These are phyloP conservation scores for Anastrepha ludens DNA, from an alignment of 1,140 invertebrate species.

Conservation along the genomic window DNA sequence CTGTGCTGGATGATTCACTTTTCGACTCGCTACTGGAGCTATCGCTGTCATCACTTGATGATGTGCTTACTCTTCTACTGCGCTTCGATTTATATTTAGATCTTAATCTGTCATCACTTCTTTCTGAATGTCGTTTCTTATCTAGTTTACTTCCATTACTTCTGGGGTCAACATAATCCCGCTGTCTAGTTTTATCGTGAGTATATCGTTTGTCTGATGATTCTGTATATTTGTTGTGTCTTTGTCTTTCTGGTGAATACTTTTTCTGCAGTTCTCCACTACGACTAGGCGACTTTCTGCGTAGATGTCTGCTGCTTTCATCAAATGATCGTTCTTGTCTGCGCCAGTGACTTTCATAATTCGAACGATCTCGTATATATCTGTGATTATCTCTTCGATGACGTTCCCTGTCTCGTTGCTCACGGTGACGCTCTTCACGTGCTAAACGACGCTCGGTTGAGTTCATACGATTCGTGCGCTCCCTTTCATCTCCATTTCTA, in stretches of 20 bases:
- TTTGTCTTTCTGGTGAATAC: neutral
- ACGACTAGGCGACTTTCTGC: neutral
- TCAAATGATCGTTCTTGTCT: slow-evolving; percentile 3
- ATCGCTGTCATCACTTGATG: neutral
- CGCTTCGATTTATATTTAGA: neutral
- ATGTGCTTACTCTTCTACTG: neutral
- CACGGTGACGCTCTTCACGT: slow-evolving; percentile 51
- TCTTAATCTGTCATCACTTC: neutral
- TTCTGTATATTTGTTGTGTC: neutral
- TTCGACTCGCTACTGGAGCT: neutral
- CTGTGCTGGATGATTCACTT: neutral
- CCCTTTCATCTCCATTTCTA: neutral
- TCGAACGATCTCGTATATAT: slow-evolving; percentile 25
- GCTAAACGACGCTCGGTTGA: slow-evolving; percentile 55
- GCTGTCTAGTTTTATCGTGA: neutral
- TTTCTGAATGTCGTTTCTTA: neutral
- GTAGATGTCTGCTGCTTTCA: neutral
- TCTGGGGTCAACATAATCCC: neutral
- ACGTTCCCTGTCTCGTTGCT: slow-evolving; percentile 45
- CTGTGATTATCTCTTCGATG: neutral
- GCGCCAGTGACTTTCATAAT: neutral
- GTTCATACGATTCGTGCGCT: neutral
- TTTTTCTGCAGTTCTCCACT: neutral
- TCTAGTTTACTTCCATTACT: neutral
- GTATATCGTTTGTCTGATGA: neutral